These are phyloP conservation scores for Lithophane leautieri DNA, from an alignment of 2,888 invertebrate species.

Conservation along the genomic window DNA sequence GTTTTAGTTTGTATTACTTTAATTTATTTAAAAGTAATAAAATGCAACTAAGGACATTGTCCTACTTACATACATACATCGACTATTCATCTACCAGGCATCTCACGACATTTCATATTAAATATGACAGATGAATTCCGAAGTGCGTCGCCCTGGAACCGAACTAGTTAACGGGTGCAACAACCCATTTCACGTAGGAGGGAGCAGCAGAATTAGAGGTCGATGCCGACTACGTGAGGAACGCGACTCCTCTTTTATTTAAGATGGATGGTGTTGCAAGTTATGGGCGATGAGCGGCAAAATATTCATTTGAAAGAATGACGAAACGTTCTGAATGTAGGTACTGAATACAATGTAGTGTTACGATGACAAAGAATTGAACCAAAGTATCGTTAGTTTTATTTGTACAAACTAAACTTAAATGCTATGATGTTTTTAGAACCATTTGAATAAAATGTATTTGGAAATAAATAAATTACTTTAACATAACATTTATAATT, in stretches of 20 bases:
- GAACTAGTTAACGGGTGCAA: conserved; percentile 70
- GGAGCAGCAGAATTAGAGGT: conserved; percentile 70
- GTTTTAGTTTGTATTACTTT: too few species aligned
- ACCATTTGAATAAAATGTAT: background rate
- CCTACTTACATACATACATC: conserved; percentile 8
- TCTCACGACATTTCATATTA: conserved; percentile 39
- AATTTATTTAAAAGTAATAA: too few species aligned
- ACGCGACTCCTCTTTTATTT: conserved; percentile 74
- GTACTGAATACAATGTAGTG: background rate
- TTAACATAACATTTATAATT: too few species aligned
- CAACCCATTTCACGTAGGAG: conserved; percentile 69
- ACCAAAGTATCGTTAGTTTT: background rate
- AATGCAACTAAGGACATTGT: too few species aligned
- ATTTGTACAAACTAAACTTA: background rate
- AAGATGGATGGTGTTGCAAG: conserved; percentile 37
- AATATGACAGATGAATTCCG: conserved; percentile 61
- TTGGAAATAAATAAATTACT: background rate
- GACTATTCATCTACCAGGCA: conserved; percentile 14
- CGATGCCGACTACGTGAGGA: conserved; percentile 68
- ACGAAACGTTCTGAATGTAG: background rate
- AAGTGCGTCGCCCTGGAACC: conserved; percentile 59
- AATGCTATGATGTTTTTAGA: background rate
- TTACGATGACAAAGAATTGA: background rate
- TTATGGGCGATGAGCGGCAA: conserved; percentile 16
- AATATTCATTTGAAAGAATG: background rate